These are phyloP conservation scores for Champsocephalus gunnari DNA, from an alignment of 2,797 vertebrate genomes.

Conservation along the genomic window DNA sequence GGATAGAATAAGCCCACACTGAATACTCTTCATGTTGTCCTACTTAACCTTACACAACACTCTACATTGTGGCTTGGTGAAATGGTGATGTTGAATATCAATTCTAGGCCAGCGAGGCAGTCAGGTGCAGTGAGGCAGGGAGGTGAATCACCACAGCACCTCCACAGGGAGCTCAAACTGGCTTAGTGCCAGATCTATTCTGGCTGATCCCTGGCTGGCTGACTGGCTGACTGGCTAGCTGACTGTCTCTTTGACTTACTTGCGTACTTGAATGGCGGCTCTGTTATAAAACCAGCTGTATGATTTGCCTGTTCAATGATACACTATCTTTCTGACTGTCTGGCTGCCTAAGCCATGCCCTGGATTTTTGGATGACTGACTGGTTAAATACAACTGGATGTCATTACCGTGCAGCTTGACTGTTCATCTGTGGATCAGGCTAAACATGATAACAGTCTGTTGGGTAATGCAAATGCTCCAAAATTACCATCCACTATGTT, in stretches of 20 bases:
- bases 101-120: constrained; percentile 55
- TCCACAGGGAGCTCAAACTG: constrained; percentile 63
- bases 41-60: constrained; percentile 59
- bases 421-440: constrained; percentile 31
- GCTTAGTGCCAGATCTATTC: constrained; percentile 60
- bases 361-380: constrained; percentile 31
- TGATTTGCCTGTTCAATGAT: constrained; percentile 45
- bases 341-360: constrained; percentile 20
- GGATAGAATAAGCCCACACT: constrained; percentile 27
- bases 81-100: constrained; percentile 62
- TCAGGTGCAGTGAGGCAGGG: constrained; percentile 50
- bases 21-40: constrained; percentile 57
- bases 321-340: constrained; percentile 14
- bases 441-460: constrained; percentile 22
- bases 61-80: constrained; percentile 47
- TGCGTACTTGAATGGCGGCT: constrained; percentile 46
- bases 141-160: constrained; percentile 65
- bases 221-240: constrained; percentile 38
- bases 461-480: constrained; percentile 9
- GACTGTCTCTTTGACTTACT: constrained; percentile 46
- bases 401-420: constrained; percentile 42
- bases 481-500: constrained; percentile 9
- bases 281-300: constrained; percentile 26
- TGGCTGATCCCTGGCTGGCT: constrained; percentile 48
- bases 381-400: constrained; percentile 48